Evolutionary conservation across 2,888 invertebrate genomes (phyloP).

Genomic region (Eucera pruinosa): DNA sequence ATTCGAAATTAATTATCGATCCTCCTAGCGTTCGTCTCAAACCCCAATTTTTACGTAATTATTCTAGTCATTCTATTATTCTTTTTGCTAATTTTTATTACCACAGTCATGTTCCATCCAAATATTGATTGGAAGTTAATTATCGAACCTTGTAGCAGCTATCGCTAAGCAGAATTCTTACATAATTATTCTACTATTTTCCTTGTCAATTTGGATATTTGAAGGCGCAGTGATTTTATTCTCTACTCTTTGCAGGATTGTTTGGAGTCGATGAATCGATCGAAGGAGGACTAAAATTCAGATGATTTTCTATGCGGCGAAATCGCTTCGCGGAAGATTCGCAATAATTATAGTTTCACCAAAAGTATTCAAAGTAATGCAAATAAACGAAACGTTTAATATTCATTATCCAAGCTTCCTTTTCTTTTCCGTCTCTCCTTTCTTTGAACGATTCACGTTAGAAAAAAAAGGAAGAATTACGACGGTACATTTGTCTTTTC

Average conservation of each 20-base stretch:
- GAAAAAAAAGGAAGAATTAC: too few species aligned
- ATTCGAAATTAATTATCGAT: conserved; percentile 11
- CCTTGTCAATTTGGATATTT: too few species aligned
- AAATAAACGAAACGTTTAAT: conserved; percentile 50
- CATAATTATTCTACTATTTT: too few species aligned
- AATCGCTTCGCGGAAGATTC: background rate
- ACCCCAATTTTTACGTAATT: too few species aligned
- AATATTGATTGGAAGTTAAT: too few species aligned
- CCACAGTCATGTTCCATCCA: too few species aligned
- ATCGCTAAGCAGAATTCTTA: too few species aligned
- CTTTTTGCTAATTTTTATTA: too few species aligned
- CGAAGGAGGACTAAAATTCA: background rate
- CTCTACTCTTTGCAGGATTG: conserved; percentile 14
- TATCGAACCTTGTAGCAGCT: conserved; percentile 17
- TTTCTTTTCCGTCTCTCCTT: background rate
- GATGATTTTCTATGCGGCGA: background rate
- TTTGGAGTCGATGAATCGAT: background rate
- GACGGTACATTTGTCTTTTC: conserved; percentile 7
- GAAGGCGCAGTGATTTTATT: too few species aligned
- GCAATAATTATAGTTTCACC: background rate
- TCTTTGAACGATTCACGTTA: background rate
- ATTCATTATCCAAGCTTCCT: background rate
- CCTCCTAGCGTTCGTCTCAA: too few species aligned
- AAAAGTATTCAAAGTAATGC: background rate
- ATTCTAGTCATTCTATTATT: too few species aligned